These are phyloP conservation scores for Pipra filicauda DNA, from an alignment of 2,113 vertebrate species.

Conservation along the genomic window DNA sequence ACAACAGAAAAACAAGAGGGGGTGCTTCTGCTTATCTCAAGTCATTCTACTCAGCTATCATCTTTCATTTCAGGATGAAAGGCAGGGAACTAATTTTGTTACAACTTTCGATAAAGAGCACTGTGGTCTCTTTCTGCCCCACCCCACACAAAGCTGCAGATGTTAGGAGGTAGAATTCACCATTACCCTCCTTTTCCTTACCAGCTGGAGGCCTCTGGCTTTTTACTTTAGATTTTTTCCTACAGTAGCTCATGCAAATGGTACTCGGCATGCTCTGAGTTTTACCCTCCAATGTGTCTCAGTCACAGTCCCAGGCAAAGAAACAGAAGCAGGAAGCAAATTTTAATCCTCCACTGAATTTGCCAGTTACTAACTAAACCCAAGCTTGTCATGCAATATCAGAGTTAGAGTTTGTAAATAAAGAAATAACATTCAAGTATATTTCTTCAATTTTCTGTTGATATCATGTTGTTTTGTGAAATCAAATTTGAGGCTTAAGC, in stretches of 20 bases:
- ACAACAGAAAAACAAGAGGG: not conserved
- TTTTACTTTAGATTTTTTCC: not conserved
- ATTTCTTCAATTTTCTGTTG: not conserved
- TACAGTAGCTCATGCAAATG: not conserved
- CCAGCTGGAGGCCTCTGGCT: not conserved
- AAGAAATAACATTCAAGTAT: not conserved
- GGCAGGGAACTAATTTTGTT: not conserved
- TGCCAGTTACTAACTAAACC: not conserved
- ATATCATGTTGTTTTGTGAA: not conserved
- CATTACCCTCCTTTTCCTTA: not conserved
- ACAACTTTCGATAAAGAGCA: not conserved
- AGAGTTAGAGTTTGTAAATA: not conserved
- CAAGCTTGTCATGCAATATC: not conserved
- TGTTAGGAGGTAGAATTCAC: not conserved
- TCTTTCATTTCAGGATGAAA: not conserved
- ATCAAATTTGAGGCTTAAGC: not conserved
- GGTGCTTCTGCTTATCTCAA: not conserved
- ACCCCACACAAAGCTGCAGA: not conserved
- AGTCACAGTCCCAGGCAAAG: not conserved
- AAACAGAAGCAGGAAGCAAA: not conserved
- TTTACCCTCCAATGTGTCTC: not conserved
- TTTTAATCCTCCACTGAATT: not conserved
- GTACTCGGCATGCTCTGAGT: not conserved
- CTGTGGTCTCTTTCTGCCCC: not conserved
- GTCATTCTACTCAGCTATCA: not conserved